These are phyloP conservation scores for Platygyra sinensis DNA, from an alignment of 64 coral and sea anemone species.

Conservation along the genomic window DNA sequence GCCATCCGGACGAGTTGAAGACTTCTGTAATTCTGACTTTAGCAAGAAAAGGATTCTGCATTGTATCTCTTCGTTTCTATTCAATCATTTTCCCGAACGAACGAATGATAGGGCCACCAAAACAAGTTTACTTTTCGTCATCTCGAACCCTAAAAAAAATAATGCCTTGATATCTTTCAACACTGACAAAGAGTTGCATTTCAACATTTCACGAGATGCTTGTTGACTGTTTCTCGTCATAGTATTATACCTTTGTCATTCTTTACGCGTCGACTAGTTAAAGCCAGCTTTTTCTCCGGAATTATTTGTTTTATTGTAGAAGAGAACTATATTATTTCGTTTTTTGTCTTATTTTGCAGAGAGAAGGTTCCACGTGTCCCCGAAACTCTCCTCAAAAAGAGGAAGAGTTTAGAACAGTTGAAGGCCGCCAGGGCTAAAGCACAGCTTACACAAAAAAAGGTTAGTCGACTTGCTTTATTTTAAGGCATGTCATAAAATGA, in stretches of 20 bases:
- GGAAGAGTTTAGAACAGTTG: constrained; percentile 91
- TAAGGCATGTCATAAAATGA: too few relatives aligned
- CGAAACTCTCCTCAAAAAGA: constrained; percentile 98
- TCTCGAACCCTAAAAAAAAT: neutral
- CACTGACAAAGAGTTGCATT: neutral
- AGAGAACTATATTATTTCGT: neutral
- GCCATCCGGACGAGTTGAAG: constrained; percentile 17
- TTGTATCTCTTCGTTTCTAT: neutral
- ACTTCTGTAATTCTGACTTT: neutral
- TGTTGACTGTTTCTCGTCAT: neutral
- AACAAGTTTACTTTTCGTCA: neutral
- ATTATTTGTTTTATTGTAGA: neutral
- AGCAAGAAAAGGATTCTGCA: neutral
- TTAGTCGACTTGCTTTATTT: neutral
- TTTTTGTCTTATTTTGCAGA: constrained; percentile 40
- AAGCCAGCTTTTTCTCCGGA: neutral
- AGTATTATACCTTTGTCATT: neutral
- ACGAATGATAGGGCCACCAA: neutral
- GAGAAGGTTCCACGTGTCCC: constrained; percentile 98
- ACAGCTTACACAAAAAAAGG: constrained; percentile 83
- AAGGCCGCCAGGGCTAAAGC: constrained; percentile 85
- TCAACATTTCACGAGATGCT: neutral
- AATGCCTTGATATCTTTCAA: neutral
- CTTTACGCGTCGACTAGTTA: neutral
- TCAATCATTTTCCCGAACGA: neutral